phyloP scores from a whole-genome alignment of 2,113 vertebrate species.

The Dromaius novaehollandiae region DNA sequence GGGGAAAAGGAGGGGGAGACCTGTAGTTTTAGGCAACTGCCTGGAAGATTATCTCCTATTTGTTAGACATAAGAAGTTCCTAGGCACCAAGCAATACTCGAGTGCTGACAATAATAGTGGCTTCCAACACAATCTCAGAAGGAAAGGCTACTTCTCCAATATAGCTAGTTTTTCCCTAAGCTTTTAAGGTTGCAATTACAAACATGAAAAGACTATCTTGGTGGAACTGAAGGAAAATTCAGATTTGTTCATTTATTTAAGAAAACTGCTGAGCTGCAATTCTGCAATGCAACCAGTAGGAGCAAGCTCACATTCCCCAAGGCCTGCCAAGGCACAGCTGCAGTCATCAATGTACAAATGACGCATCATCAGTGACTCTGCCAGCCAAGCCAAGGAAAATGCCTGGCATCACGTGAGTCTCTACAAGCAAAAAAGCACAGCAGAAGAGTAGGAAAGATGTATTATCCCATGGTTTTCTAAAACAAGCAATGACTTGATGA shows the following conservation, averaged over 20 bases:
- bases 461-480: neutral
- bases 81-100: neutral
- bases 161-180: neutral
- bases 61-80: neutral
- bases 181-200: neutral
- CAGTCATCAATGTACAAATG: neutral
- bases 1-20: neutral
- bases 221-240: neutral
- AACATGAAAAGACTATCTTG: neutral
- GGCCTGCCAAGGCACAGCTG: accelerated
- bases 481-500: neutral
- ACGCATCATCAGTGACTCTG: neutral
- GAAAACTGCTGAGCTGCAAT: neutral
- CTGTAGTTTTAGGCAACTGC: neutral
- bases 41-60: neutral
- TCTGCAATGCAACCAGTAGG: neutral
- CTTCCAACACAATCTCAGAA: neutral
- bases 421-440: accelerated
- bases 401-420: neutral
- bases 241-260: neutral
- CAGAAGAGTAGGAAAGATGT: neutral
- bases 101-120: neutral
- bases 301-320: neutral
- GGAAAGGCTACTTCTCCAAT: neutral
- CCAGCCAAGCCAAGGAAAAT: neutral